phyloP scores from a whole-genome alignment of 2,888 invertebrate genomes.

The Epinotia brunnichana region DNA sequence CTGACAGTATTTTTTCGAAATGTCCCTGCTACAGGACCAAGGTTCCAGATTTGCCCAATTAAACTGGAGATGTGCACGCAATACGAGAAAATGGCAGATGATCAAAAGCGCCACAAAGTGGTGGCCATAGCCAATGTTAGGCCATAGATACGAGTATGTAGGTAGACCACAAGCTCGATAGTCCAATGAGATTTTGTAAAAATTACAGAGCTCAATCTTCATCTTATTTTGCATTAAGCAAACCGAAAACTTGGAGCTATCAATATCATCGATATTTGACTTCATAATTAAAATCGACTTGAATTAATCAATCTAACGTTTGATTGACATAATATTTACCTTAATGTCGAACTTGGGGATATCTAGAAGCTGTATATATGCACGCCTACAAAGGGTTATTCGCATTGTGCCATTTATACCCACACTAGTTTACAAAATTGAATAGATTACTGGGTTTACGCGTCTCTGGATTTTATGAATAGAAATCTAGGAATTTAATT shows the following conservation, averaged over 20 bases:
- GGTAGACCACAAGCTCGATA: too few species aligned
- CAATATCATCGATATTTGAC: conserved; percentile 29
- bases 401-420: background rate
- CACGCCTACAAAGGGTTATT: background rate
- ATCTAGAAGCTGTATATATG: background rate
- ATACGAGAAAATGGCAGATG: too few species aligned
- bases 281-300: conserved; percentile 26
- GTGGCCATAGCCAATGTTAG: too few species aligned
- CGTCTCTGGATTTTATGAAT: background rate
- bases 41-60: too few species aligned
- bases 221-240: conserved; percentile 11
- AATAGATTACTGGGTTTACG: background rate
- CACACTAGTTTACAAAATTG: background rate
- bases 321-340: conserved; percentile 20
- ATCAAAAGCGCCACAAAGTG: too few species aligned
- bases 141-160: too few species aligned
- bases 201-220: background rate
- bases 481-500: background rate
- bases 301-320: conserved; percentile 7
- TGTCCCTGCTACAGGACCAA: too few species aligned
- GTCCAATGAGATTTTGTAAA: background rate
- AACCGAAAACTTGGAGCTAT: conserved; percentile 24
- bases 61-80: too few species aligned
- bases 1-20: too few species aligned
- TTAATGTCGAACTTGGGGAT: background rate